A percentile compares a stretch with the other conserved stretches of the same genome.
phyloP scores from a whole-genome alignment of 2,797 vertebrate genomes.

The Rhabdomys pumilio region DNA sequence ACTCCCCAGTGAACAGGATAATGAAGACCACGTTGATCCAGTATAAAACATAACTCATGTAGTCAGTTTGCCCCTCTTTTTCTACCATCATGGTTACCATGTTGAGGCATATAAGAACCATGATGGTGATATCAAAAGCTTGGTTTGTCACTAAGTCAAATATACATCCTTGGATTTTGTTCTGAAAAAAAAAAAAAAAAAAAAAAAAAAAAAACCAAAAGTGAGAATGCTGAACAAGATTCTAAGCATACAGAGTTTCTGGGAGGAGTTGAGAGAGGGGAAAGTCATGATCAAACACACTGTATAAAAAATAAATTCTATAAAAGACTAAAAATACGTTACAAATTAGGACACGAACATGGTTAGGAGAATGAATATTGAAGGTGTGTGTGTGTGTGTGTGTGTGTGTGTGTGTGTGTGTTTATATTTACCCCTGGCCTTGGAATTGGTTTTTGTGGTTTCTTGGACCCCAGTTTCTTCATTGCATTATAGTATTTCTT shows the following conservation, averaged over 20 bases:
- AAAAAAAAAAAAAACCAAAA: too few relatives aligned
- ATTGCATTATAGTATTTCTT: conserved; percentile 99
- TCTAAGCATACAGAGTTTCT: background rate
- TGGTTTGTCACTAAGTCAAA: conserved; percentile 97
- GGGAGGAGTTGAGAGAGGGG: background rate
- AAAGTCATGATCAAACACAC: background rate
- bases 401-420: too few relatives aligned
- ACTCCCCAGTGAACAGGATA: conserved; percentile 95
- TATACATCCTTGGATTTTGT: conserved; percentile 95
- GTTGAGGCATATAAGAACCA: conserved; percentile 97
- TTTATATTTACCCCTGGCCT: conserved; percentile 93
- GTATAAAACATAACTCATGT: conserved; percentile 88
- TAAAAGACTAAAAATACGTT: background rate
- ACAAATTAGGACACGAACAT: background rate
- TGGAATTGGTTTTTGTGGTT: conserved; percentile 99
- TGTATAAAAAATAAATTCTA: background rate
- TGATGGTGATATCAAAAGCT: conserved; percentile 96
- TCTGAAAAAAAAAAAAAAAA: too few relatives aligned
- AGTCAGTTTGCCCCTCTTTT: conserved; percentile 90
- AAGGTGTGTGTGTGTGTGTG: background rate
- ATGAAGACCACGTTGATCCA: conserved; percentile 95
- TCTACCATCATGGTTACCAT: conserved; percentile 99
- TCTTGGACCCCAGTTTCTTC: conserved; percentile 99
- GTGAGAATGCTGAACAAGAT: too few relatives aligned
- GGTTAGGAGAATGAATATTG: background rate